A percentile compares a stretch with the other conserved stretches of the same genome.
phyloP scores from a whole-genome alignment of 1,140 invertebrate species.

The Holotrichia oblita region DNA sequence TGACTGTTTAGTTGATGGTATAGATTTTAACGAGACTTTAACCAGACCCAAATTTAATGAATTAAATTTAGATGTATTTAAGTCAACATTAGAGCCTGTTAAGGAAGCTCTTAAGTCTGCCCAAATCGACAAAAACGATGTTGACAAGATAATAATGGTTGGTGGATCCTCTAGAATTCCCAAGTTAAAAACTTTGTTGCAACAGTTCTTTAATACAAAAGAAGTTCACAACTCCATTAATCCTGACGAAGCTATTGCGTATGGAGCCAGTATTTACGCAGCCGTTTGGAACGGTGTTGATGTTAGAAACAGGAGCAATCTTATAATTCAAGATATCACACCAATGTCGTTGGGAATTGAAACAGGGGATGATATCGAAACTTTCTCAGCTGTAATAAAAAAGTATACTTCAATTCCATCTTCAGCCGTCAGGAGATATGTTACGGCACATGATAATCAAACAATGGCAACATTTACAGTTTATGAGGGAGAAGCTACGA shows the following conservation, averaged over 20 bases:
- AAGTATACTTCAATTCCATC: not conserved
- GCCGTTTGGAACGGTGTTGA: slow-evolving; percentile 46
- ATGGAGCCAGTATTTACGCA: slow-evolving; percentile 67
- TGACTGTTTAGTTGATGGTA: slow-evolving; percentile 90
- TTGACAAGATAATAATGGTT: slow-evolving; percentile 96
- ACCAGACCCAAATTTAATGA: slow-evolving; percentile 94
- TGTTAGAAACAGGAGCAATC: not conserved
- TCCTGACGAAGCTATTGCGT: slow-evolving; percentile 68
- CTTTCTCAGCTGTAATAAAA: not conserved
- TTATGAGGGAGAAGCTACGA: not conserved
- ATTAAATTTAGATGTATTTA: slow-evolving; percentile 92
- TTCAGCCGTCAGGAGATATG: not conserved
- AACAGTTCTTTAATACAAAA: slow-evolving; percentile 92
- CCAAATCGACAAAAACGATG: slow-evolving; percentile 91
- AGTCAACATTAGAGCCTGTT: slow-evolving; percentile 93
- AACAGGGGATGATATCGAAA: not conserved
- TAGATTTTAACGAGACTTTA: slow-evolving; percentile 67
- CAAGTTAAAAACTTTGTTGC: slow-evolving; percentile 94
- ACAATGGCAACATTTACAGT: not conserved
- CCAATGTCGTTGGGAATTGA: slow-evolving; percentile 23
- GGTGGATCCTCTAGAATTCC: slow-evolving; percentile 99
- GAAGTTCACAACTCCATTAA: slow-evolving; percentile 64
- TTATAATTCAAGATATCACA: slow-evolving; percentile 21
- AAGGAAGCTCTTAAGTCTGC: slow-evolving; percentile 96
- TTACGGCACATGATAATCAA: not conserved